Evolutionary conservation across 2,113 vertebrate species (phyloP).

Genomic region (Chaetodon auriga): DNA sequence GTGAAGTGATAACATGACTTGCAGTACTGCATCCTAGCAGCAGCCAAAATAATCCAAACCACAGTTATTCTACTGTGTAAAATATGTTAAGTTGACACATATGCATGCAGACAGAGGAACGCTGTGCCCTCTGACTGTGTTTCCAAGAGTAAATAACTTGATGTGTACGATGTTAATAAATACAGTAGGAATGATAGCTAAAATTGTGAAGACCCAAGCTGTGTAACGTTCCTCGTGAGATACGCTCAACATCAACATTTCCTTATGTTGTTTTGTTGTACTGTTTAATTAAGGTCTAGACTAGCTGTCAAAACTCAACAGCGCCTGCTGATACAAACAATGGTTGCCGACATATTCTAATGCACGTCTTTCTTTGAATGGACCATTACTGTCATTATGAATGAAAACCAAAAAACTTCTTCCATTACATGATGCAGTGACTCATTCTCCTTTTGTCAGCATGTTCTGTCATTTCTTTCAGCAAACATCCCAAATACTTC

Average conservation of each 20-base stretch:
- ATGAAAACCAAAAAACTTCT: background rate
- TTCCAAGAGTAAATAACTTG: no score
- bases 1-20: background rate
- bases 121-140: background rate
- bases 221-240: background rate
- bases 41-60: background rate
- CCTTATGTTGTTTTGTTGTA: background rate
- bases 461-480: conserved; percentile 33
- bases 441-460: conserved; percentile 21
- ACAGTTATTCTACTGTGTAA: background rate
- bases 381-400: background rate
- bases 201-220: background rate
- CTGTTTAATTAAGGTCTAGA: background rate
- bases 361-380: background rate
- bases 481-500: conserved; percentile 39
- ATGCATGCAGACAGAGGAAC: background rate
- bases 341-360: background rate
- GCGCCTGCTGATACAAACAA: background rate
- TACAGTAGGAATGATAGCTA: background rate
- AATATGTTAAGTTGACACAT: background rate
- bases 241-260: background rate
- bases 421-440: background rate
- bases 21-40: background rate
- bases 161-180: background rate
- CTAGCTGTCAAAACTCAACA: background rate